Evolutionary conservation across 2,888 invertebrate genomes (phyloP), one percentile per base, ranked within the genome.

Genomic region (Selenia dentaria): DNA sequence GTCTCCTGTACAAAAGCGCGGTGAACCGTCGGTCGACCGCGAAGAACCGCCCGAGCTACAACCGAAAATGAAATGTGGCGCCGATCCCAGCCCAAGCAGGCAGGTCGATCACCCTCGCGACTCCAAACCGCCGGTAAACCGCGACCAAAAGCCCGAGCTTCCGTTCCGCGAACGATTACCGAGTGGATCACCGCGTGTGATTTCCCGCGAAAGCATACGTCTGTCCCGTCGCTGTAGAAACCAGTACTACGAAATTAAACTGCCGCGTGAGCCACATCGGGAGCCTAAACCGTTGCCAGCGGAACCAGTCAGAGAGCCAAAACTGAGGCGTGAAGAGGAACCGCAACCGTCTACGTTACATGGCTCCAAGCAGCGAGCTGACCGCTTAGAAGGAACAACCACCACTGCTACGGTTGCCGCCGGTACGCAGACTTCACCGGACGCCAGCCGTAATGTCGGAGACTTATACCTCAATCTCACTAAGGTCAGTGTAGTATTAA

Each of bases 361-460:
- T 5, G 33, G 22, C 1, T 8, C 6, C 9, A 9, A 14, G 10
- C 9, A 20, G 22, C 5, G 6, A 22, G 1, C 22, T 22, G 22
- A 22, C 2, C 22, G 8, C 8, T 1, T 8, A 8, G 22, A 22
- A 22, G 22, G 2, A 1, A 8, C 6, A 8, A 8, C 4, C 8
- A 8, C 22, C 8, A 8, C 22, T 22, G 22, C 22, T 22, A 26
- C 32, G 3, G 59, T 93, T 12, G 92, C 93, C 0, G 94, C 93
- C 6, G 93, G 93, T 27, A 95, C 95, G 0, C 95, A 95, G 79
- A 95, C 95, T 0, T 94, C 94, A 16, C 95, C 95, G 0, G 94
- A 93, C 11, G 57, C 60, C 12, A 60, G 57, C 24, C 57, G 57
- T 20, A 70, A 73, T 8, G 12, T 33, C 4, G 20, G 10, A 0